Conservation (phyloP, 2,113 vertebrate species). For the Cyanocitta stelleri region DNA sequence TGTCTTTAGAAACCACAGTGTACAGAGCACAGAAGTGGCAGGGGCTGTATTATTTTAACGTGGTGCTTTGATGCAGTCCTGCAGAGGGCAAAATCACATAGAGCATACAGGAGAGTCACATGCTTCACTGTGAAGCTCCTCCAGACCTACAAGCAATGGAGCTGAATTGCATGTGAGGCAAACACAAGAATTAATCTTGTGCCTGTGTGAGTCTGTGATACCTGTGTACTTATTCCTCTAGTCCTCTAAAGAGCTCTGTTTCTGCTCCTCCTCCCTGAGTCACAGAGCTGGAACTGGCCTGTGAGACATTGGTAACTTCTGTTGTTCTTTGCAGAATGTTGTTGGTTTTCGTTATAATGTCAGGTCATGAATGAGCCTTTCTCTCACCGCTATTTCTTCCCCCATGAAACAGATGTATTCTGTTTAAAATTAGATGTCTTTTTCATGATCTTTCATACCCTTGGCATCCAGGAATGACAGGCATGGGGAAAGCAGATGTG, state of each 20-base stretch:
- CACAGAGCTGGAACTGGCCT: background rate
- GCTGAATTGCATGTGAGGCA: background rate
- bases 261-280: background rate
- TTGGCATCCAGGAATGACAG: background rate
- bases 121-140: rapidly evolving
- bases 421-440: background rate
- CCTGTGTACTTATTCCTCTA: background rate
- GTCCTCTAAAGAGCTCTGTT: background rate
- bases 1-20: rapidly evolving
- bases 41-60: background rate
- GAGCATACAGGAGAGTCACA: background rate
- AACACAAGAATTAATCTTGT: background rate
- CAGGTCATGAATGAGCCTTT: background rate
- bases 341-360: background rate
- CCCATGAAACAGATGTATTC: background rate
- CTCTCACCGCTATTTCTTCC: background rate
- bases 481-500: background rate
- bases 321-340: background rate
- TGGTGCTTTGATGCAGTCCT: background rate
- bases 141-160: background rate
- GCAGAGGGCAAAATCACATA: rapidly evolving
- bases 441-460: background rate
- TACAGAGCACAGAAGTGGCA: background rate
- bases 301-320: background rate
- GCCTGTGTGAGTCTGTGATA: background rate